Evolutionary conservation across 30 jellyfish, hydroid and myxozoan species (phyloP).

Genomic region (Chrysaora quinquecirrha): DNA sequence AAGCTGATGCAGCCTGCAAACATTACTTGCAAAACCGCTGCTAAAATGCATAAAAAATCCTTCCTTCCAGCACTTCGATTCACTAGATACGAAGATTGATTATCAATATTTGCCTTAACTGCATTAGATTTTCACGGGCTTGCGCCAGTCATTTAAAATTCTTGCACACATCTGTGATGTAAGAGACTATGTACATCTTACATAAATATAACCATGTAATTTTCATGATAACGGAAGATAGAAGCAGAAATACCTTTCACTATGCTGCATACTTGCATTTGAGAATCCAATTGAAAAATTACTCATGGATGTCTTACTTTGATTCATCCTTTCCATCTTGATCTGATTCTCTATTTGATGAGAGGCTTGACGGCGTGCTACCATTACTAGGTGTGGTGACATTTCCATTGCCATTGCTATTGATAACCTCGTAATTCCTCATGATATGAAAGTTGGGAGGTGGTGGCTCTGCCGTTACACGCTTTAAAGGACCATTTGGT

Average conservation of each 20-base stretch:
- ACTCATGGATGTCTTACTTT: background rate
- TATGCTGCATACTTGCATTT: background rate
- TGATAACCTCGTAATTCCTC: constrained; percentile 44
- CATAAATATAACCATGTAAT: background rate
- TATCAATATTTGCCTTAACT: too few species aligned
- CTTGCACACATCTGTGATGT: too few species aligned
- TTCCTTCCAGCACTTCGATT: too few species aligned
- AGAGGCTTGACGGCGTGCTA: constrained; percentile 67
- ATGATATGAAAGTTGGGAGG: constrained; percentile 30
- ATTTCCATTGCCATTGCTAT: constrained; percentile 11
- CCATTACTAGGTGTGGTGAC: constrained; percentile 45
- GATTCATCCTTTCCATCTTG: constrained; percentile 49
- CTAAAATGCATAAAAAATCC: too few species aligned
- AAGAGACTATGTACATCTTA: background rate
- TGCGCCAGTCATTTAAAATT: too few species aligned
- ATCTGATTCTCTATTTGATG: constrained; percentile 38
- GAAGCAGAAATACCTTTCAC: background rate
- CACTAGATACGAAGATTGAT: too few species aligned
- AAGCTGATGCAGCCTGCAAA: too few species aligned
- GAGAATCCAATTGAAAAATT: background rate
- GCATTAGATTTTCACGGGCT: too few species aligned
- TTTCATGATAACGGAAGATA: background rate
- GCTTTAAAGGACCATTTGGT: constrained; percentile 46
- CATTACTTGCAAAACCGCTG: too few species aligned
- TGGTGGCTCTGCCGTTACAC: constrained; percentile 35